Evolutionary conservation across 2,113 vertebrate genomes (phyloP).

Genomic region (Macroglossus sobrinus): DNA sequence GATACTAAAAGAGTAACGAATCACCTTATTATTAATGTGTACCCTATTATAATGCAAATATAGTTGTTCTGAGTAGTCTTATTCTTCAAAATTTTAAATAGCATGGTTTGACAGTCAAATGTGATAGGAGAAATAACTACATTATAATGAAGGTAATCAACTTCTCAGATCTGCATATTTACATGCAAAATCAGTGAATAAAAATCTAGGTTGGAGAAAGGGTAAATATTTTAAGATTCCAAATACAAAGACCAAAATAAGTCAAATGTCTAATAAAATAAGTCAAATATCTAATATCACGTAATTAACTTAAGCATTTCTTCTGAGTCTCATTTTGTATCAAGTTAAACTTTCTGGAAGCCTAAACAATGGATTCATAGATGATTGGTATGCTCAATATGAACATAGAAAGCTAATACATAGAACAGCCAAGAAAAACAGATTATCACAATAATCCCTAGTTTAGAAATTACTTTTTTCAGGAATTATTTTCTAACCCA

Average conservation of each 20-base stretch:
- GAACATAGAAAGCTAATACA: background rate
- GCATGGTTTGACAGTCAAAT: background rate
- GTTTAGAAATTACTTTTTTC: background rate
- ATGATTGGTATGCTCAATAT: background rate
- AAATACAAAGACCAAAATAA: background rate
- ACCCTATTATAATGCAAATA: background rate
- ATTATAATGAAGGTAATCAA: background rate
- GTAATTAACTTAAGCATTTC: background rate
- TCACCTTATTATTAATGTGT: background rate
- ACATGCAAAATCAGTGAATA: background rate
- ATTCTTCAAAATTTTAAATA: slow-evolving; percentile 12
- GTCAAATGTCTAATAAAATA: background rate
- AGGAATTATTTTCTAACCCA: background rate
- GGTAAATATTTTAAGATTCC: background rate
- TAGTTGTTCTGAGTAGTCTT: background rate
- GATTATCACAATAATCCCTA: background rate
- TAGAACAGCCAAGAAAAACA: background rate
- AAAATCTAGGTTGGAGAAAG: background rate
- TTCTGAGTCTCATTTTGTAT: background rate
- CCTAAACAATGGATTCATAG: background rate
- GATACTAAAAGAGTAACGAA: background rate
- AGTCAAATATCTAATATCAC: background rate
- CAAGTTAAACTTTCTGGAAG: background rate
- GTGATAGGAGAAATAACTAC: background rate
- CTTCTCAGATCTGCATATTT: background rate